Conservation (phyloP, 2,888 invertebrate genomes). For the Tyria jacobaeae region DNA sequence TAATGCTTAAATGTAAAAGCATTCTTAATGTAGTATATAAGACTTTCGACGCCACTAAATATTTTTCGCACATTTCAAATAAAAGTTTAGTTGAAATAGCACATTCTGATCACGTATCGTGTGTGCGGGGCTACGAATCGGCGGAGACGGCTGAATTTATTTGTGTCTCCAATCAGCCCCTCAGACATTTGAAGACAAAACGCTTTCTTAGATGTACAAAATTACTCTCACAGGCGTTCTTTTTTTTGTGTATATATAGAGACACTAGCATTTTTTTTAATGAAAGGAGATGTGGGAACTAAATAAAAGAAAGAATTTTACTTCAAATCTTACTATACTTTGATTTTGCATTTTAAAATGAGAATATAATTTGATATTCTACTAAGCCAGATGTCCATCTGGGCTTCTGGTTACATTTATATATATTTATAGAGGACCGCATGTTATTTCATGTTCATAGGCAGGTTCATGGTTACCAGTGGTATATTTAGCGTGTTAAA, state of each 20-base stretch:
- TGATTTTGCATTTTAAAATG: too few species aligned
- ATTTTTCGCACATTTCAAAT: slow-evolving; percentile 48
- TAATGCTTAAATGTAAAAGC: too few species aligned
- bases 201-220: slow-evolving; percentile 61
- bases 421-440: too few species aligned
- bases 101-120: slow-evolving; percentile 59
- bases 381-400: too few species aligned
- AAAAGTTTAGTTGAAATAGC: slow-evolving; percentile 39
- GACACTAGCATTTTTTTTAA: neutral
- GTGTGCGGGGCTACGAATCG: slow-evolving; percentile 55
- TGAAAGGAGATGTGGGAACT: neutral
- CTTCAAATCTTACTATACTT: too few species aligned
- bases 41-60: slow-evolving; percentile 27
- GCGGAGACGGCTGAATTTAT: slow-evolving; percentile 69
- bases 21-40: too few species aligned
- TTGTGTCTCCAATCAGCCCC: slow-evolving; percentile 79
- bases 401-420: too few species aligned
- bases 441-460: too few species aligned
- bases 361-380: too few species aligned
- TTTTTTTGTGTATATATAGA: slow-evolving; percentile 25
- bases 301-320: too few species aligned
- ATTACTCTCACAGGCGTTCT: slow-evolving; percentile 39
- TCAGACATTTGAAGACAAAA: slow-evolving; percentile 69
- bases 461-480: too few species aligned
- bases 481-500: neutral